Base-by-base conservation (phyloP, 1,140 invertebrate genomes). In the Drosophila pruinosa region DNA sequence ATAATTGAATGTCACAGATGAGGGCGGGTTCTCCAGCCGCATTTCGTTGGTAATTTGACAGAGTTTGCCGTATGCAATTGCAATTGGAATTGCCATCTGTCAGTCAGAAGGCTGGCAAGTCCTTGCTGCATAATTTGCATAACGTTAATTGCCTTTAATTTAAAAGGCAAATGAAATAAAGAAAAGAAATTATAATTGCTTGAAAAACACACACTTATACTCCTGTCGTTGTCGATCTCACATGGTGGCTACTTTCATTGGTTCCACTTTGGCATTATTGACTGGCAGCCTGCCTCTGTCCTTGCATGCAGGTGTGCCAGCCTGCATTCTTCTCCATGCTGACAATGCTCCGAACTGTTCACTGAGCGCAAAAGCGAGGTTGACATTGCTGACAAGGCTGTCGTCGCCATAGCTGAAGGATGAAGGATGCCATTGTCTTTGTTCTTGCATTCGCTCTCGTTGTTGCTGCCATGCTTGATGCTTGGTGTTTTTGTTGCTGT, bases 131-230 rank as follows among this genome's bases (percentile, higher is more conserved):
- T 41, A 41, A 85, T 83, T 79, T 85, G 64, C 72, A 73, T 63
- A 79, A 61, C 48, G 48, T 75, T 86, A 81, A 85, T 85, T 85
- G 81, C 64, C 59, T 74, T 85, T 85, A 86, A 85, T 85, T 85
- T 63, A 76, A 68, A 85, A 77, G 65, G 41, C 70, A 45, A 69
- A 65, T 45, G 50, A 62, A 47, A 57, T 26, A 41, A 64, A 57
- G 63, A 75, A 65, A 48, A 63, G 21, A 59, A 75, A 64, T 70
- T 70, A 85, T 85, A 85, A 85, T 85, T 85, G 69, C 63, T 22
- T 4, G 14, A 24, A 41, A 31, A 57, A 41, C n/a, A 56, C 53
- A 28, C 39, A 61, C 14, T 21, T 19, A 1, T 26, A 8, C 36
- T 12, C 26, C 28, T 38, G 38, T 21, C n/a, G 52, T 21, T 15